Evolutionary conservation across 2,888 invertebrate genomes (phyloP), one percentile per base, ranked within the genome.

Genomic region (Muscina levida): DNA sequence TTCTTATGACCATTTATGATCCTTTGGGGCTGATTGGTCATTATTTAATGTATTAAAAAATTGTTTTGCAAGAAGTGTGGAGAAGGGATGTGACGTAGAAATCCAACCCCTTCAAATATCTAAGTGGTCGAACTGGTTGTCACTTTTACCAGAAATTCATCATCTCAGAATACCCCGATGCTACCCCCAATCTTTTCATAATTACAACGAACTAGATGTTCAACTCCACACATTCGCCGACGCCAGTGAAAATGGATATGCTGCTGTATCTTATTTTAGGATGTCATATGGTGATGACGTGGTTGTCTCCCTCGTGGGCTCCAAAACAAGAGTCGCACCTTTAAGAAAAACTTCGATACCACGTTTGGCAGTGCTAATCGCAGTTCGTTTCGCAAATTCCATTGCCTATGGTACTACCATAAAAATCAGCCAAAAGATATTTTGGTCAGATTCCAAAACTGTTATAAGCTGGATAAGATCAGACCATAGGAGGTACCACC

Each of bases 201-300:
- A 46, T 8, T 46, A 46, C 15, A 8, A 46, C 15, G 3, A 46
- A 15, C 4, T 46, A n/a, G 17, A 39, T 11, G 67, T 77, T 1
- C 67, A 77, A n/a, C n/a, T 70, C 13, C 70, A 75, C 15, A 75
- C 75, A 1, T 75, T 75, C 37, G 79, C 82, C 1, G 82, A 85
- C 68, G 84, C 84, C 1, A 82, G 82, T 24, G 72, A 77, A 48
- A 77, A 51, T 19, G 77, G 72, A 2, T 74, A 68, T 51, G 59
- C 74, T 42, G 67, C 72, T 26, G 48, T 70, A 19, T 2, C 82
- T 48, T 67, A 78, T 51, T 11, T 79, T 59, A 10, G 80, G 68
- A 13, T 66, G 37, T 48, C 39, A 6, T 46, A 57, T 11, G 37
- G 11, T 5, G 15, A 5, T 15, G 10, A 37, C 51, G 42, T 51